Percentiles rank a stretch among this genome's conserved stretches.
Conservation (phyloP, 2,113 vertebrate genomes). For the Phaethon lepturus region DNA sequence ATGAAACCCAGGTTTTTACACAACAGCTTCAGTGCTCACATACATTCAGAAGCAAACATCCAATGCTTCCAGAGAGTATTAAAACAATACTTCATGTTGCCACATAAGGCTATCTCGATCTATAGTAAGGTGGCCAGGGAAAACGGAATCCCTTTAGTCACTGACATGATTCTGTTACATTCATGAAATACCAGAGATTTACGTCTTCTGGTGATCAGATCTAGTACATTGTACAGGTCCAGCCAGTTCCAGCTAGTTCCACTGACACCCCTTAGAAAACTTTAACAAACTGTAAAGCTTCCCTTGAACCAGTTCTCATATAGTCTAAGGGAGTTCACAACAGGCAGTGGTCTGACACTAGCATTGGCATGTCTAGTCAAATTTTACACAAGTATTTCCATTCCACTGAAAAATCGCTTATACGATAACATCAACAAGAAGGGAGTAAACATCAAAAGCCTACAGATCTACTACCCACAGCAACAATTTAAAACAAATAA, state of each 20-base stretch:
- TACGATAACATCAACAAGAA: background rate
- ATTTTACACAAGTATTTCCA: background rate
- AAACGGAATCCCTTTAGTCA: background rate
- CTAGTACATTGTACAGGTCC: background rate
- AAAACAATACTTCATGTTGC: background rate
- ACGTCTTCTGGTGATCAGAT: background rate
- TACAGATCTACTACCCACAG: background rate
- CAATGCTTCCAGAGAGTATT: background rate
- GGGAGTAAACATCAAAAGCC: background rate
- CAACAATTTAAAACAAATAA: background rate
- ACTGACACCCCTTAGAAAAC: background rate
- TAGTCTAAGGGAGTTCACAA: background rate
- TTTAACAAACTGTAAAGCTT: background rate
- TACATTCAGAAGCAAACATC: accelerated
- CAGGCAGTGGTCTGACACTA: background rate
- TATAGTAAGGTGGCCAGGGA: background rate
- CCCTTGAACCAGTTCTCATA: background rate
- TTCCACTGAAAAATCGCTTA: background rate
- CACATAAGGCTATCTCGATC: background rate
- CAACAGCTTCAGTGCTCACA: background rate
- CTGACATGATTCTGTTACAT: background rate
- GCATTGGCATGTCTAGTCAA: background rate
- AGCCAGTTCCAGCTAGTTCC: background rate
- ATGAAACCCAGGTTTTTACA: background rate
- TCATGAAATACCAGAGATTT: background rate